Base-by-base conservation (phyloP, 1,140 invertebrate genomes). In the Drosophila tani region DNA sequence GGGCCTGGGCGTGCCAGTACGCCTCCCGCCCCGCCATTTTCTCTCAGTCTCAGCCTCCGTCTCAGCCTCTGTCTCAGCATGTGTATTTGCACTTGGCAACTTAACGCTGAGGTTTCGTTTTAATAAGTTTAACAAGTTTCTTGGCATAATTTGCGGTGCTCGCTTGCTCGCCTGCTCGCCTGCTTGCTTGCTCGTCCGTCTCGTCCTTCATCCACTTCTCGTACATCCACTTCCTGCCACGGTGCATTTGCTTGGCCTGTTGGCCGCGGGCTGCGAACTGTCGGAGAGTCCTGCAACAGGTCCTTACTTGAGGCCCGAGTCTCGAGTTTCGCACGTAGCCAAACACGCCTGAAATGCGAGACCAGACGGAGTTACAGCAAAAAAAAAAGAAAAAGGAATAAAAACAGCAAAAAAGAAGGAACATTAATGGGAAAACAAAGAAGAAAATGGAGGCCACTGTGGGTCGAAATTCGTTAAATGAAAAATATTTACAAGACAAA, bases 91-190 rank as follows among this genome's bases (percentile, higher is more conserved):
- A 78, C 75, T 85, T 84, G 79, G 78, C 68, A 87, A 81, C 81
- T 91, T 84, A 75, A 70, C 79, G 81, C 83, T 77, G 88, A 84
- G 88, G 88, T 91, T 91, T 91, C 87, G 67, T 87, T 91, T 91
- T 91, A 91, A 91, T 91, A 91, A 91, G 87, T 91, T 91, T 84
- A 91, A 88, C 83, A 91, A 91, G 88, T 91, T 91, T 84, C 87
- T 82, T 88, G 75, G 83, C 81, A 91, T 84, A 91, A 91, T 91
- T 87, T 91, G 83, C 79, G 87, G 87, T 74, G 58, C 53, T 58
- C 35, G 57, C 63, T 19, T 17, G 17, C 55, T 12, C 7, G 38
- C 24, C 15, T 9, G 29, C 29, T 7, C 29, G 6, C 38, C 24
- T 14, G 24, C 29, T 6, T 29, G 27, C 27, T 7, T 14, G 41